phyloP scores from a whole-genome alignment of 2,888 invertebrate genomes.

The Lamellibrachia satsuma region DNA sequence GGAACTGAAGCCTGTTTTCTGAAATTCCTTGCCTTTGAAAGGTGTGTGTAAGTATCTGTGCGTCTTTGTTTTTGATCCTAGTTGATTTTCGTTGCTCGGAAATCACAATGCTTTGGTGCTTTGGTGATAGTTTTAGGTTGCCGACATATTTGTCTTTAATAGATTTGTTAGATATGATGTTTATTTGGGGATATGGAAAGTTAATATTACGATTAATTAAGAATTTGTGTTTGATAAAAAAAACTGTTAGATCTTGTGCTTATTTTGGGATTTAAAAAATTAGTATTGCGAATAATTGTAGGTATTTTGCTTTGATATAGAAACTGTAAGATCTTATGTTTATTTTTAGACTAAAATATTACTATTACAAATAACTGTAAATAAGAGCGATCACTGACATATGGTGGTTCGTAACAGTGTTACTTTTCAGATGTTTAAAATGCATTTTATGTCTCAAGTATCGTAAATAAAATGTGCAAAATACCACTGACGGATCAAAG shows the following conservation, averaged over 20 bases:
- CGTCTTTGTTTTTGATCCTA: not conserved
- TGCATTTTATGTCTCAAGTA: not conserved
- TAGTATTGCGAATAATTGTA: too few species aligned
- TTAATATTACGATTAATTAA: too few species aligned
- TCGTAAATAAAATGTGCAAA: not conserved
- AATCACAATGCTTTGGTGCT: not conserved
- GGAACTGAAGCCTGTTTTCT: slow-evolving; percentile 3
- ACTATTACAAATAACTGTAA: not conserved
- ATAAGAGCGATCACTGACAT: not conserved
- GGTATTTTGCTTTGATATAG: too few species aligned
- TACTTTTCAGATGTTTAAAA: not conserved
- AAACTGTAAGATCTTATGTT: too few species aligned
- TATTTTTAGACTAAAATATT: too few species aligned
- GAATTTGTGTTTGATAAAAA: too few species aligned
- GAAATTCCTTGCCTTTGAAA: slow-evolving; percentile 17
- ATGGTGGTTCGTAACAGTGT: not conserved
- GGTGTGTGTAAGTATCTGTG: slow-evolving; percentile 6
- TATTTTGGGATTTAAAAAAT: not conserved
- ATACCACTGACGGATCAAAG: not conserved
- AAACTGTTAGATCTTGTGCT: not conserved
- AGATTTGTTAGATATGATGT: not conserved
- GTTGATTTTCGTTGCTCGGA: not conserved
- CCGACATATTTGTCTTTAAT: not conserved
- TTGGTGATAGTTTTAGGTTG: too few species aligned
- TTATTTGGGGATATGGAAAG: too few species aligned